These are phyloP conservation scores for Athalia cordata DNA, from an alignment of 2,888 invertebrate species.

Conservation along the genomic window DNA sequence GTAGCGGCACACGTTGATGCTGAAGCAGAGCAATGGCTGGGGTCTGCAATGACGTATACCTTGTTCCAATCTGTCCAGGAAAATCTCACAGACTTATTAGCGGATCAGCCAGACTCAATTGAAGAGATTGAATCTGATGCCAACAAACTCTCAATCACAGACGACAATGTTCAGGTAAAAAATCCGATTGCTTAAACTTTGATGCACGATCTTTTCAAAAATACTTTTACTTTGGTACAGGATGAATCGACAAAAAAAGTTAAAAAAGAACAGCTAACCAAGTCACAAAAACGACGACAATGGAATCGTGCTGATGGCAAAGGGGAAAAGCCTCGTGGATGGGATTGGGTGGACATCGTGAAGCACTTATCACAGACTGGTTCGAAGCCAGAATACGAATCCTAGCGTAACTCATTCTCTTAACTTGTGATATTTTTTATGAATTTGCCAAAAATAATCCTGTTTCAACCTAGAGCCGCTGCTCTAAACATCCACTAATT, in stretches of 20 bases:
- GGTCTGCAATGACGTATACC: conserved; percentile 96
- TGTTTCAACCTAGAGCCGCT: not conserved
- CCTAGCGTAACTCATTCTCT: conserved; percentile 59
- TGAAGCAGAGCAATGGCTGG: conserved; percentile 89
- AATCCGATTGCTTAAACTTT: not conserved
- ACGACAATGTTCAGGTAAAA: conserved; percentile 70
- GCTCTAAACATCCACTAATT: not conserved
- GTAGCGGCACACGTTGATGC: conserved; percentile 78
- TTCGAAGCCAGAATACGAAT: conserved; percentile 73
- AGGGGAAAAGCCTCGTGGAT: conserved; percentile 91
- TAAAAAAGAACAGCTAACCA: conserved; percentile 91
- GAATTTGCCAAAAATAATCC: conserved; percentile 62
- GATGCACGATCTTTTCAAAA: too few species aligned
- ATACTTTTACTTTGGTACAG: conserved; percentile 50
- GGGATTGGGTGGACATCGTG: conserved; percentile 97
- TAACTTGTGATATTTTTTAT: conserved; percentile 64
- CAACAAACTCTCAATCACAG: conserved; percentile 77
- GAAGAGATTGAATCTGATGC: conserved; percentile 73
- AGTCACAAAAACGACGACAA: conserved; percentile 92
- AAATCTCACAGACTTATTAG: conserved; percentile 82
- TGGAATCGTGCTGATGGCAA: conserved; percentile 90
- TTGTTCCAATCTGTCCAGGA: conserved; percentile 94
- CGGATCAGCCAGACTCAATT: conserved; percentile 81
- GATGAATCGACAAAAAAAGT: conserved; percentile 77
- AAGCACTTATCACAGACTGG: conserved; percentile 93